A percentile compares a stretch with the other conserved stretches of the same genome.
Conservation (phyloP, 2,797 vertebrate genomes). For the Clamator glandarius region DNA sequence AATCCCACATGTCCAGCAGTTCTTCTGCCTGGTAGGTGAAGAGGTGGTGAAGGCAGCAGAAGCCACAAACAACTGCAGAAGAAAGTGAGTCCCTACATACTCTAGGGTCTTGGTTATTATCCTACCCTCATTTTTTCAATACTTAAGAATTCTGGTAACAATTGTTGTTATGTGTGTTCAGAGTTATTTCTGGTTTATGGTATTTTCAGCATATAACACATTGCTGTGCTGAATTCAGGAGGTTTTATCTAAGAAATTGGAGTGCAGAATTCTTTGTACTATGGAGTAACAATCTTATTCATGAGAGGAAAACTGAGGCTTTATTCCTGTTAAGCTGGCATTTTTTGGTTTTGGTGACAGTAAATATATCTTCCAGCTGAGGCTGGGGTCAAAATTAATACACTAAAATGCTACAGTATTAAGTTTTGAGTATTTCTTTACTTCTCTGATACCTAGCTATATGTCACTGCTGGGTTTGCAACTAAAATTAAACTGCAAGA, state of each 20-base stretch:
- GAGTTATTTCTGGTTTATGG: not conserved
- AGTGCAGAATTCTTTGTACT: not conserved
- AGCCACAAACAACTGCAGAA: not conserved
- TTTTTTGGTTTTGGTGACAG: not conserved
- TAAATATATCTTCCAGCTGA: not conserved
- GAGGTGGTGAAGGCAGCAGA: not conserved
- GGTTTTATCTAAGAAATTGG: not conserved
- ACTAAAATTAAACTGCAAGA: not conserved
- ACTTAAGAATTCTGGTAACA: not conserved
- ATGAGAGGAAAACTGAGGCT: not conserved
- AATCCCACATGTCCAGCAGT: too few species aligned
- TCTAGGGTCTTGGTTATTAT: not conserved
- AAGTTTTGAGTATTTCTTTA: not conserved
- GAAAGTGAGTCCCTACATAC: not conserved
- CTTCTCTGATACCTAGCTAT: not conserved
- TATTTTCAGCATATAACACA: not conserved
- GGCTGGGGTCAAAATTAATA: not conserved
- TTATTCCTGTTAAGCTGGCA: not conserved
- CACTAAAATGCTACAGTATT: not conserved
- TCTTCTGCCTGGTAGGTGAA: not conserved
- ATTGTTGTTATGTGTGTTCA: not conserved
- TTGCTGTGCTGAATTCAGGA: not conserved
- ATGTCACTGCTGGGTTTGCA: not conserved
- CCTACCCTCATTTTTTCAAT: not conserved
- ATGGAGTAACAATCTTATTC: not conserved